phyloP scores from a whole-genome alignment of 2,797 vertebrate species.

The Parotocinclus haroldoi region DNA sequence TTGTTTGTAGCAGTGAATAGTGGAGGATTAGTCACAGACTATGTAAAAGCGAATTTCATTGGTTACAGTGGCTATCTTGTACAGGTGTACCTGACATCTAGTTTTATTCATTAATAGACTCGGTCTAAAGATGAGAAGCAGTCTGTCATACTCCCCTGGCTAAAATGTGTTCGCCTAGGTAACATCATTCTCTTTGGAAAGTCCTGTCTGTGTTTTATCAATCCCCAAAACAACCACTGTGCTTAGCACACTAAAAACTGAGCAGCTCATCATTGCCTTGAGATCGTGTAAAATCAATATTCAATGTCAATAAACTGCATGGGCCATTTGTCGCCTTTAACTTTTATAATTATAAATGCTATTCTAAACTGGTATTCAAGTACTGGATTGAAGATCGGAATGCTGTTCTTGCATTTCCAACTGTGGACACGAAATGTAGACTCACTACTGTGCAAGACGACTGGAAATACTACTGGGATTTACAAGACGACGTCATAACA shows the following conservation, averaged over 20 bases:
- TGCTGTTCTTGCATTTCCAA: constrained; percentile 30
- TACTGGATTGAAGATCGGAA: constrained; percentile 1
- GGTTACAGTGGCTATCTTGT: constrained; percentile 11
- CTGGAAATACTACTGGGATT: constrained; percentile 21
- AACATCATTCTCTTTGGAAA: constrained; percentile 37
- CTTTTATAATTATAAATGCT: constrained; percentile 57
- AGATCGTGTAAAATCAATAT: constrained; percentile 44
- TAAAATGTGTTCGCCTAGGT: constrained; percentile 46
- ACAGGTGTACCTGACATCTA: constrained; percentile 5
- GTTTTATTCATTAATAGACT: constrained; percentile 10
- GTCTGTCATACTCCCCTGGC: constrained; percentile 13
- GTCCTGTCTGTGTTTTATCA: constrained; percentile 34
- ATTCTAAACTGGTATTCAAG: background rate
- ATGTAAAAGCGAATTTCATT: constrained; percentile 4
- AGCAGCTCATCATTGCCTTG: constrained; percentile 58
- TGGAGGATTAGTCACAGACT: constrained; percentile 15
- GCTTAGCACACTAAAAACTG: constrained; percentile 57
- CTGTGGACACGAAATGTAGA: constrained; percentile 19
- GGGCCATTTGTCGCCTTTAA: constrained; percentile 60
- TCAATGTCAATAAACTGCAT: constrained; percentile 62
- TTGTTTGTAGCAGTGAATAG: constrained; percentile 28
- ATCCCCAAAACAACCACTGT: constrained; percentile 61
- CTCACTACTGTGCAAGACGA: constrained; percentile 23
- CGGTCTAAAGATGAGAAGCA: constrained; percentile 18
- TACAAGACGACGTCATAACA: constrained; percentile 32